Evolutionary conservation across 2,888 invertebrate genomes (phyloP), one percentile per base, ranked within the genome.

Genomic region (Sclerodermus sp.): DNA sequence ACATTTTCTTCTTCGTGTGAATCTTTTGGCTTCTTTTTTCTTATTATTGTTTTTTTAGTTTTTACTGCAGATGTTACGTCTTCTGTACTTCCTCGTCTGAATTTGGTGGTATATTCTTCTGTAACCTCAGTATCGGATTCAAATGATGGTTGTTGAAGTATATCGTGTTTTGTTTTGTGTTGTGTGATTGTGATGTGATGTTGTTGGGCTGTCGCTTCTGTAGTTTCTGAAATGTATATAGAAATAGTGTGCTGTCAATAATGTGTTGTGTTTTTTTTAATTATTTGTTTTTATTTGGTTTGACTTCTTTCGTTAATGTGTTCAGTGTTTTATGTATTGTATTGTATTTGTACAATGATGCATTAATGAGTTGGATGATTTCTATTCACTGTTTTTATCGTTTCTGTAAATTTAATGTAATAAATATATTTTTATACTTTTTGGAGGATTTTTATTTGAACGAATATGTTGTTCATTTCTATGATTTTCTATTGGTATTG

Each of bases 161-260:
- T 64, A 60, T 70, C 70, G 67, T 74, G 73, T 74, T 67, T 63
- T 61, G 53, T 63, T 59, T 62, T 73, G 70, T 75, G 66, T 64
- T 57, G 67, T 74, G 68, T 73, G 48, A 62, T 62, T 66, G 66
- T 71, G 52, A 55, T 66, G 55, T 71, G 57, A 63, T 76, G 70
- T 68, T 67, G 66, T 69, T 68, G 67, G 54, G 64, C 69, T 68
- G 70, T 62, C 70, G 59, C 73, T 72, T 74, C 73, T 71, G 71
- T 73, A 49, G 70, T 75, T 76, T 77, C 77, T 77, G 77, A 76
- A 77, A 77, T 74, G 68, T 71, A 64, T 64, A 75, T 51, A 75
- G 62, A 74, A 71, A 57, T 67, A 54, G 66, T 67, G 71, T 70
- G 57, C 53, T 54, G 62, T 71, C 55, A 68, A 62, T 66, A 67